Evolutionary conservation across 2,113 vertebrate species (phyloP).

Genomic region (Datnioides undecimradiatus): DNA sequence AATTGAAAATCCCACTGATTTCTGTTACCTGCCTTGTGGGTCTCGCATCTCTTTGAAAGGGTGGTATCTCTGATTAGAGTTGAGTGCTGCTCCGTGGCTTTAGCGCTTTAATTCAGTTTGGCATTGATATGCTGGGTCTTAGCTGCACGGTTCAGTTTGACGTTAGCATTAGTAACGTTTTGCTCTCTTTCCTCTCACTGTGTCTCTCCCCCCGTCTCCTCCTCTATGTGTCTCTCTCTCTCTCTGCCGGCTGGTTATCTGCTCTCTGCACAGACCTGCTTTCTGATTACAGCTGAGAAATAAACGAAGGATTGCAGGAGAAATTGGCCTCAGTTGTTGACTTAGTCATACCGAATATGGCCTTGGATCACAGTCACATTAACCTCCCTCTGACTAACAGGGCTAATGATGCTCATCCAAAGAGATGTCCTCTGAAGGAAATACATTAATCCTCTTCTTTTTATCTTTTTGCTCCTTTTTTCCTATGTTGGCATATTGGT

Average conservation of each 20-base stretch:
- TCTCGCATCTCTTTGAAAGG: slow-evolving; percentile 60
- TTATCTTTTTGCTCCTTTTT: slow-evolving; percentile 22
- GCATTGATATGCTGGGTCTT: slow-evolving; percentile 14
- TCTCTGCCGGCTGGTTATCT: slow-evolving; percentile 46
- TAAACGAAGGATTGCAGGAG: slow-evolving; percentile 28
- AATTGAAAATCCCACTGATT: slow-evolving; percentile 42
- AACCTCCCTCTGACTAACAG: slow-evolving; percentile 44
- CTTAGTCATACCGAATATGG: slow-evolving; percentile 42
- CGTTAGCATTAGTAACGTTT: slow-evolving; percentile 29
- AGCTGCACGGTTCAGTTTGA: slow-evolving; percentile 34
- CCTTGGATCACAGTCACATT: slow-evolving; percentile 47
- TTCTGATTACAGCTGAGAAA: slow-evolving; percentile 46
- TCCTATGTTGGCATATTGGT: slow-evolving; percentile 1
- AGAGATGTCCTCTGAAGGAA: slow-evolving; percentile 29
- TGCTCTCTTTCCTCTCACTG: not conserved
- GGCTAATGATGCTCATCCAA: slow-evolving; percentile 58
- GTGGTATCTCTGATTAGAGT: slow-evolving; percentile 52
- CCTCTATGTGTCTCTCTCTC: too few relatives aligned
- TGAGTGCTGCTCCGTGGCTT: slow-evolving; percentile 32
- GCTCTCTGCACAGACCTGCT: slow-evolving; percentile 29
- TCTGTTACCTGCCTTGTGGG: slow-evolving; percentile 53
- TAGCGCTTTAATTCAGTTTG: slow-evolving; percentile 42
- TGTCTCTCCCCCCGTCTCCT: not conserved
- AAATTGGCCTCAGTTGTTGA: slow-evolving; percentile 53
- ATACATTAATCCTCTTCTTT: slow-evolving; percentile 23